phyloP scores from a whole-genome alignment of 2,888 invertebrate species.

The Bellardia pandia region DNA sequence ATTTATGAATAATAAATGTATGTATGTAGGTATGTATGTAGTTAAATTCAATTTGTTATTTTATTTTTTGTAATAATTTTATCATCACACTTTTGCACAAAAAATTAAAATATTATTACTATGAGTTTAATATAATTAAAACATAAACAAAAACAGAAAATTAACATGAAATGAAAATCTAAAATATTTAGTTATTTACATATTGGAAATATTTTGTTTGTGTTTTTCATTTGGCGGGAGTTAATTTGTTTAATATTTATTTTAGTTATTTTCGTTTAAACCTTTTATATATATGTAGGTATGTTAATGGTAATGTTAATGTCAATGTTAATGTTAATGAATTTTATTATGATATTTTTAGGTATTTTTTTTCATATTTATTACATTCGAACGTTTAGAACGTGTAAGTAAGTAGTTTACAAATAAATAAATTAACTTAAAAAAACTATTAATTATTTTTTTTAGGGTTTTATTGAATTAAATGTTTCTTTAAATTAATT shows the following conservation, averaged over 20 bases:
- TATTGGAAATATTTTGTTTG: slow-evolving; percentile 40
- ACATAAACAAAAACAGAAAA: background rate
- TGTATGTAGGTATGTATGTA: background rate
- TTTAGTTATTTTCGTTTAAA: slow-evolving; percentile 24
- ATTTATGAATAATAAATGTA: slow-evolving; percentile 23
- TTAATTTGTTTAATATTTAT: slow-evolving; percentile 64
- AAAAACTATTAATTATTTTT: slow-evolving; percentile 9
- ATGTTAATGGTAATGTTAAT: slow-evolving; percentile 4
- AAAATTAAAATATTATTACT: background rate
- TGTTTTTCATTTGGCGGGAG: slow-evolving; percentile 69
- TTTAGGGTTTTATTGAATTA: slow-evolving; percentile 10
- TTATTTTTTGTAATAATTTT: slow-evolving; percentile 37
- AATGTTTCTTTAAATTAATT: slow-evolving; percentile 6
- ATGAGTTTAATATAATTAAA: slow-evolving; percentile 12
- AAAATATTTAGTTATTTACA: slow-evolving; percentile 54
- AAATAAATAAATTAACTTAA: slow-evolving; percentile 38
- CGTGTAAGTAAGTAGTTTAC: background rate
- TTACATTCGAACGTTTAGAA: slow-evolving; percentile 31
- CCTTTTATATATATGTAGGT: slow-evolving; percentile 9
- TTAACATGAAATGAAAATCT: slow-evolving; percentile 2
- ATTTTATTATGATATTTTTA: slow-evolving; percentile 11
- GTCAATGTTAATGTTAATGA: slow-evolving; percentile 6
- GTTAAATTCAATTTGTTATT: slow-evolving; percentile 8
- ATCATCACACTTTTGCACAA: slow-evolving; percentile 63
- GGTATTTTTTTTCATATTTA: background rate